Evolutionary conservation across 2,797 vertebrate genomes (phyloP).

Genomic region (Pseudochaenichthys georgianus): DNA sequence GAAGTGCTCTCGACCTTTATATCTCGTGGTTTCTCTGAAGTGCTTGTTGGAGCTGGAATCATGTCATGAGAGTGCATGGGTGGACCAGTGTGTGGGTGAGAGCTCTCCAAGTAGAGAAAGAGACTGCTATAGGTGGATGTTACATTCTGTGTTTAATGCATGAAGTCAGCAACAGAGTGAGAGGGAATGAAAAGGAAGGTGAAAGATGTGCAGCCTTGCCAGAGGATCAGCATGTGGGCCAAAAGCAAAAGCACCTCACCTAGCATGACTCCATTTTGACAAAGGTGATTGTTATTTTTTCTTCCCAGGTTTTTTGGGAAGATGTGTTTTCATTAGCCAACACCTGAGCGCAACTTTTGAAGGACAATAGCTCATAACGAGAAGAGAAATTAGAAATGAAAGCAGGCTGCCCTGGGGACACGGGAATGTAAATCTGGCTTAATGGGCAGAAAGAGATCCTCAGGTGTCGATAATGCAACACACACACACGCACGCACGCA

Average conservation of each 20-base stretch:
- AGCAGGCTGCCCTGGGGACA: slow-evolving; percentile 18
- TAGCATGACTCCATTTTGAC: slow-evolving; percentile 28
- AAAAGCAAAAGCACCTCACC: slow-evolving; percentile 38
- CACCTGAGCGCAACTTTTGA: not conserved
- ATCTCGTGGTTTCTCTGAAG: slow-evolving; percentile 15
- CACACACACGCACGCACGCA: slow-evolving; percentile 5
- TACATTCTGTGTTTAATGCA: slow-evolving; percentile 69
- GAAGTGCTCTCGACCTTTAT: slow-evolving; percentile 29
- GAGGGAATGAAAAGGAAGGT: slow-evolving; percentile 19
- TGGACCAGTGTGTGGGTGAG: slow-evolving; percentile 65
- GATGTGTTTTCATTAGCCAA: not conserved
- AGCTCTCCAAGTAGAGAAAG: slow-evolving; percentile 64
- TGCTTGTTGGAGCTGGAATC: slow-evolving; percentile 43
- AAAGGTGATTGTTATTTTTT: slow-evolving; percentile 16
- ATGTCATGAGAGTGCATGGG: slow-evolving; percentile 49
- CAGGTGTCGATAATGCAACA: slow-evolving; percentile 29
- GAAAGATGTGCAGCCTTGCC: slow-evolving; percentile 30
- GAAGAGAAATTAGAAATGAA: slow-evolving; percentile 12
- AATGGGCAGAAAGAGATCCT: slow-evolving; percentile 55
- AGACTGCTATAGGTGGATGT: slow-evolving; percentile 72
- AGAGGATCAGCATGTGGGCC: slow-evolving; percentile 22
- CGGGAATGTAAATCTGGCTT: slow-evolving; percentile 63
- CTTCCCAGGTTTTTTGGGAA: not conserved
- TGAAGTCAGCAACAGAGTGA: slow-evolving; percentile 34
- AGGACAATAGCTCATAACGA: slow-evolving; percentile 11